Evolutionary conservation across 2,113 vertebrate species (phyloP), one percentile per base, ranked within the genome.

Genomic region (Callorhinus ursinus): DNA sequence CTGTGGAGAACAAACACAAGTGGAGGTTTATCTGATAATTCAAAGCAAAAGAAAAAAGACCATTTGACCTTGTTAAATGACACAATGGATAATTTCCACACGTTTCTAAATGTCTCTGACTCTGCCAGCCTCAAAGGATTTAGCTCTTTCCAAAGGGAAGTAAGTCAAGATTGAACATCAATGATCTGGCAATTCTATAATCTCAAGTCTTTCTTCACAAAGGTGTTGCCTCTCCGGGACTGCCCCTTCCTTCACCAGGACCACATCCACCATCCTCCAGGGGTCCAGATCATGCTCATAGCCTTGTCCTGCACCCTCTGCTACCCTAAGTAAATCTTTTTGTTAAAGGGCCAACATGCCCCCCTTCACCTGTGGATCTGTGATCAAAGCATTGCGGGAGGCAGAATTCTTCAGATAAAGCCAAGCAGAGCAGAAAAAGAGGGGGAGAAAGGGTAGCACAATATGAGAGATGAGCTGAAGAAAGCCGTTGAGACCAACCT

Each of bases 251-350:
- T 9, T 19, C 36, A 63, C 42, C 3, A 12, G 42, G 28, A 55
- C 10, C 1, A 4, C 2, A 2, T 5, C 63, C 4, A 1, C 14
- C n/a, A 33, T 36, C 67, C 33, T 36, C 67, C 8, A 0, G 1
- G 31, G 24, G 36, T 55, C 26, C 51, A 1, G 14, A 10, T 36
- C 31, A 51, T 31, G 14, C 28, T 8, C 21, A 1, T 0, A 16
- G n/a, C 6, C 1, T n/a, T 42, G 55, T 5, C 39, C 42, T 33
- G 31, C 1, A 0, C 31, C 33, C 19, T 31, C 5, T 2, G 5
- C 31, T 36, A 24, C 33, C 26, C 13, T 4, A 61, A 72, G 21
- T 6, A 31, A 63, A 7, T 49, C 36, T 63, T 18, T 9, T 53
- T 55, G 51, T 71, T 63, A 57, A 49, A 80, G 7, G 31, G 16